Evolutionary conservation across 2,888 invertebrate species (phyloP), one percentile per base, ranked within the genome.

Genomic region (Leucophora obtusa): DNA sequence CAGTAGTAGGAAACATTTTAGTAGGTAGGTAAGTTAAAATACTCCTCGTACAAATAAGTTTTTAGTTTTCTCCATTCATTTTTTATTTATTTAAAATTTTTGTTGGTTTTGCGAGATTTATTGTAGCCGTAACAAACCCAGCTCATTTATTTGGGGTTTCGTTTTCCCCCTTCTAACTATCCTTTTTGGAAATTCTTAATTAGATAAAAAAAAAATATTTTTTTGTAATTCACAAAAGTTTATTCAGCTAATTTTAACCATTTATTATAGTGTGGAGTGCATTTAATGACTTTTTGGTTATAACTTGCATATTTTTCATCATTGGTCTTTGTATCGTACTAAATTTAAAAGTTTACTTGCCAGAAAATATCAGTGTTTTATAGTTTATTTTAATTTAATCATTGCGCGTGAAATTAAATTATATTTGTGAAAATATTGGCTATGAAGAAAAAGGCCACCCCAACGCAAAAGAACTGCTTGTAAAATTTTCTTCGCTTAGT

Each of bases 21-120:
- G 28, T 28, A 56, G 51, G 24, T 51, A 28, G 73, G 78, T 73
- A 63, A 78, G 72, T 69, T 24, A n/a, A 28, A 28, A 28, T 17
- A 28, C n/a, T 7, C 14, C 18, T 77, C 24, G 14, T 54, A 15
- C 21, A 53, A 54, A 21, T 33, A 21, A n/a, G n/a, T 56, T 33
- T n/a, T 33, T 28, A 6, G 5, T 54, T 38, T 60, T 35, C 47
- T 11, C 28, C 33, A 21, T 21, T 38, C 53, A 18, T 54, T 68
- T 58, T 58, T 18, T 50, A 28, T 58, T 54, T 60, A 33, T 62
- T 28, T 6, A 28, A 28, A 28, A 28, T 3, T 50, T 71, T 24
- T 53, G 17, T 68, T 17, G 38, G 2, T 33, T 14, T 35, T 28
- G 15, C 3, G 14, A 58, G 58, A 73, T 73, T 73, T 63, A 69